Evolutionary conservation across 2,888 invertebrate genomes (phyloP), one percentile per base, ranked within the genome.

Genomic region (Heliothis peltigera): DNA sequence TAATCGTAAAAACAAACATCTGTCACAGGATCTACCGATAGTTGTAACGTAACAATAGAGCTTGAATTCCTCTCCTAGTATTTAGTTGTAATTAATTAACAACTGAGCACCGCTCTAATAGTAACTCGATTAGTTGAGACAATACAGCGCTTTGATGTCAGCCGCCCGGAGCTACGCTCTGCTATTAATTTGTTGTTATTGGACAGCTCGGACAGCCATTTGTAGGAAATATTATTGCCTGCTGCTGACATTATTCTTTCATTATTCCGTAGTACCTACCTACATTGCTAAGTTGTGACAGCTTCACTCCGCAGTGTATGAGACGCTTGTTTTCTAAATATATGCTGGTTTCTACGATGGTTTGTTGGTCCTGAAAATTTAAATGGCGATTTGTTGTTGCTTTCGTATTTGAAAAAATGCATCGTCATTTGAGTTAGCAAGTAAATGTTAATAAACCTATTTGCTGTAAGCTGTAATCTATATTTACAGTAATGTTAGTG

Each of bases 81-180:
- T 59, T 64, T 63, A 49, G 56, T 52, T 35, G 52, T 72, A 66
- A 79, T 79, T 60, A 72, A 64, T 62, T 25, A 46, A 58, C 61
- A 42, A 15, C 52, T 64, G 53, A 65, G 28, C 21, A 42, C 48
- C 44, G 64, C 66, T 59, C 69, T 70, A 69, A 69, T 63, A 66
- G 51, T 67, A 69, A 77, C 64, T 75, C 46, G 51, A 75, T 59
- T 48, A 48, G 39, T 21, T 42, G 49, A 66, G 53, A 74, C 61
- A 63, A 68, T 63, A 60, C 19, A 55, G 48, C 21, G 62, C 65
- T 79, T 79, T 77, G 67, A 68, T 66, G 73, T 70, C 35, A 62
- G 49, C 21, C 32, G 59, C 51, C 8, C 47, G 43, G 28, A 71
- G 39, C 22, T 53, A 64, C 48, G 48, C 65, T 71, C 21, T 19